Percentiles rank a stretch among this genome's conserved stretches.
These are phyloP conservation scores for Mola mola DNA, from an alignment of 2,113 vertebrate species.

Conservation along the genomic window DNA sequence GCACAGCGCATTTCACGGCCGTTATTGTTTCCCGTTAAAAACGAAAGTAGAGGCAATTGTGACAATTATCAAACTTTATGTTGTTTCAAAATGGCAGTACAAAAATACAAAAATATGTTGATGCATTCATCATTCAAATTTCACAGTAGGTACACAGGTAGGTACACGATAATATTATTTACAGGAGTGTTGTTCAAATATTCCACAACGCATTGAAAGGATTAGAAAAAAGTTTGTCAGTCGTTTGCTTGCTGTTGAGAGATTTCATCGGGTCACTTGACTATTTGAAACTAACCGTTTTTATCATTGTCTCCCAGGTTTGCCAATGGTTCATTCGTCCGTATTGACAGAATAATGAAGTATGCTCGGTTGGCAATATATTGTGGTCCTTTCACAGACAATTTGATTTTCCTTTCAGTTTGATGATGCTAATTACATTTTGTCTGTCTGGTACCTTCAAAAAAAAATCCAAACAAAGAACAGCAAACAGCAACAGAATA, in stretches of 20 bases:
- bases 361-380: slow-evolving; percentile 24
- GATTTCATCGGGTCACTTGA: slow-evolving; percentile 18
- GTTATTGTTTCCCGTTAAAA: not conserved
- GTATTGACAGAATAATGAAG: slow-evolving; percentile 16
- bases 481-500: slow-evolving; percentile 51
- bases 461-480: slow-evolving; percentile 35
- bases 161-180: slow-evolving; percentile 75
- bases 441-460: slow-evolving; percentile 26
- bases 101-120: slow-evolving; percentile 89
- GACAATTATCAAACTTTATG: slow-evolving; percentile 72
- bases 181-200: slow-evolving; percentile 67
- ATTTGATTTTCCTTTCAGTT: slow-evolving; percentile 58
- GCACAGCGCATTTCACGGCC: not conserved
- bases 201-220: slow-evolving; percentile 17
- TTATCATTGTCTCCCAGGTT: not conserved
- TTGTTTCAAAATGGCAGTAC: slow-evolving; percentile 77
- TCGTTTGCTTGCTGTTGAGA: slow-evolving; percentile 39
- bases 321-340: slow-evolving; percentile 14
- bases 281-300: no score
- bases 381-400: slow-evolving; percentile 55
- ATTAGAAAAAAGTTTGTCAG: not conserved
- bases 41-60: slow-evolving; percentile 10
- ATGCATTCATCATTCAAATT: slow-evolving; percentile 80
- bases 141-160: slow-evolving; percentile 82
- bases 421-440: slow-evolving; percentile 36